Percentiles rank a stretch among this genome's conserved stretches.
Evolutionary conservation across 2,797 vertebrate species (phyloP).

Genomic region (Leuciscus waleckii): DNA sequence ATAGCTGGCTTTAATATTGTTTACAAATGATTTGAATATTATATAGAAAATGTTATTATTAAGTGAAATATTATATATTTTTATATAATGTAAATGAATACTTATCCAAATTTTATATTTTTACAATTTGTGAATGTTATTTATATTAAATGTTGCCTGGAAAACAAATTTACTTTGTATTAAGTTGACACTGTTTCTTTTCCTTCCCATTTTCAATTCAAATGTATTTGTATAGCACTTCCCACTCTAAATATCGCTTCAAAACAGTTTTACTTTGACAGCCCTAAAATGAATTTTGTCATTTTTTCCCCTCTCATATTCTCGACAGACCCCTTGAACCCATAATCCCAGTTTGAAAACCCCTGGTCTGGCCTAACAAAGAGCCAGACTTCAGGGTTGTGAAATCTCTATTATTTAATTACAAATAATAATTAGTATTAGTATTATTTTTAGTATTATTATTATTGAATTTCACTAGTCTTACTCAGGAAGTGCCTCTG

Average conservation of each 20-base stretch:
- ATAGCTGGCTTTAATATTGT: background rate
- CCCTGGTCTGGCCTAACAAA: background rate
- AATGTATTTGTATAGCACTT: background rate
- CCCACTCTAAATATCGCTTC: background rate
- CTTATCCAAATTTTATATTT: background rate
- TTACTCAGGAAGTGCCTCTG: background rate
- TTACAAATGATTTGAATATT: background rate
- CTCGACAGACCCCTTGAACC: background rate
- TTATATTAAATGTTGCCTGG: background rate
- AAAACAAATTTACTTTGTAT: background rate
- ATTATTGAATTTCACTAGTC: background rate
- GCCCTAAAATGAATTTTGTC: background rate
- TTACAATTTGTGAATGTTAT: background rate
- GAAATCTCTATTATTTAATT: no score
- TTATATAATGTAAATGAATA: background rate
- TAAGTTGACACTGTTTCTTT: background rate
- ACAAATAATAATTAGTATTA: no score
- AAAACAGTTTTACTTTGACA: background rate
- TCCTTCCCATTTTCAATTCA: background rate
- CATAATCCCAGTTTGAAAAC: background rate
- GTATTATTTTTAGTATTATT: no score
- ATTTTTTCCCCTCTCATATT: background rate
- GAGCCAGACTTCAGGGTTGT: background rate
- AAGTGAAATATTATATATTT: background rate
- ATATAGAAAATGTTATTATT: background rate